Percentiles rank a stretch among this genome's conserved stretches.
phyloP scores from a whole-genome alignment of 2,113 vertebrate species.

The Rhynchomys soricoides region DNA sequence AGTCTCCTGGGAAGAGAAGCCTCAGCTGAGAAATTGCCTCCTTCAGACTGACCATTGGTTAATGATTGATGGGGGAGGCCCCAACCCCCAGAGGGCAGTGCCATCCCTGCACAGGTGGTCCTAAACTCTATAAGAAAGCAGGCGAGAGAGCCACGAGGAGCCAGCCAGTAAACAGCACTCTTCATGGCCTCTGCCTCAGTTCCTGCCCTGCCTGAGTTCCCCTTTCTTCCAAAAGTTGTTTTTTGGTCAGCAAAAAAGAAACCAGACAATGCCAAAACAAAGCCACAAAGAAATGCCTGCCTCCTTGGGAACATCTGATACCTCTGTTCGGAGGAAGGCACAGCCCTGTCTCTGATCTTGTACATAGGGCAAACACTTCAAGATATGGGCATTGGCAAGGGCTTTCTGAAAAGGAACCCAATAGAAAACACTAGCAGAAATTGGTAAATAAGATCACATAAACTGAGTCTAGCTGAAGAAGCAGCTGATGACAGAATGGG shows the following conservation, averaged over 20 bases:
- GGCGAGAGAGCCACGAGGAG: background rate
- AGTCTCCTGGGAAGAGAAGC: background rate
- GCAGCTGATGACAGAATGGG: too few species aligned
- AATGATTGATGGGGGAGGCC: background rate
- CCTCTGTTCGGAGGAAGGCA: background rate
- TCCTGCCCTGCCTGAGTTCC: background rate
- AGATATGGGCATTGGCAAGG: background rate
- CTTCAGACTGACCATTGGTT: background rate
- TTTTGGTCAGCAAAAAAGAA: background rate
- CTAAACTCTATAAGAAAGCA: background rate
- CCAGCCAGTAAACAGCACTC: background rate
- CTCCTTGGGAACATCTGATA: background rate
- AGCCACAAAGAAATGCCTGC: background rate
- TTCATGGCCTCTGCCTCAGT: background rate
- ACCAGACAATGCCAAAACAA: background rate
- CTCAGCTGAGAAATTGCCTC: background rate
- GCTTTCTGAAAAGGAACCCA: background rate
- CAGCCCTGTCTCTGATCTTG: background rate
- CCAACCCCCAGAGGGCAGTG: background rate
- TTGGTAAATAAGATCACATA: too few species aligned
- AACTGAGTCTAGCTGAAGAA: background rate
- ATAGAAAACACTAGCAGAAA: background rate
- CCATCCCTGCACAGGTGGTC: background rate
- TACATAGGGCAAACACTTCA: background rate
- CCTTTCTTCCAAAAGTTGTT: background rate